Evolutionary conservation across 2,888 invertebrate genomes (phyloP), one percentile per base, ranked within the genome.

Genomic region (Idaea aversata): DNA sequence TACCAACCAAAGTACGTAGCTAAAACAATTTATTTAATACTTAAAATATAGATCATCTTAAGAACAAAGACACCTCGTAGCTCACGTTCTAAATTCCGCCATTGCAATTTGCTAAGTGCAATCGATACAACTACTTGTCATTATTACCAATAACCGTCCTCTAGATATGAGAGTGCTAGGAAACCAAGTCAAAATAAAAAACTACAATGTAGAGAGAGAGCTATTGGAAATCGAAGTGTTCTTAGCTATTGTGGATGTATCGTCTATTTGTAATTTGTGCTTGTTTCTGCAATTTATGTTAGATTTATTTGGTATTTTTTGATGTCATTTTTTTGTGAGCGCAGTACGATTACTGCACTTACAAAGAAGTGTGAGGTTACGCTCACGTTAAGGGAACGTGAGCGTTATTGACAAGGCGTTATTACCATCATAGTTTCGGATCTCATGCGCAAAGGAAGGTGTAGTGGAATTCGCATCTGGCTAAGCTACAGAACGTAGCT

Each of bases 151-250:
- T 65, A 71, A 68, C 61, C 16, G 38, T 59, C 66, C 65, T 67
- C 61, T 62, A 64, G 61, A n/a, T 61, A 66, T 69, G 69, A 63
- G 35, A 71, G 60, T 61, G 65, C 64, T 66, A 63, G 62, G 38
- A 59, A 63, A 60, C 63, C 63, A 61, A 65, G 63, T 61, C 65
- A 63, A 70, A 68, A 68, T 67, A 68, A 71, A 71, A 64, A 64
- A 64, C 61, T 66, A 62, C 67, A 62, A 34, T 66, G 68, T 61
- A 63, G 69, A 47, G 47, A 10, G 6, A 47, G 47, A 47, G 10
- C 10, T 70, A 71, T 70, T 63, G 68, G 70, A 70, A 71, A 71
- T 66, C 68, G 68, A 68, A 72, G 70, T 47, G 10, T 10, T 2
- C 13, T 10, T 10, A 0, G 5, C 10, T 47, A 47, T 0, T 3